phyloP scores from a whole-genome alignment of 2,888 invertebrate genomes.

The Spisula subtruncata region DNA sequence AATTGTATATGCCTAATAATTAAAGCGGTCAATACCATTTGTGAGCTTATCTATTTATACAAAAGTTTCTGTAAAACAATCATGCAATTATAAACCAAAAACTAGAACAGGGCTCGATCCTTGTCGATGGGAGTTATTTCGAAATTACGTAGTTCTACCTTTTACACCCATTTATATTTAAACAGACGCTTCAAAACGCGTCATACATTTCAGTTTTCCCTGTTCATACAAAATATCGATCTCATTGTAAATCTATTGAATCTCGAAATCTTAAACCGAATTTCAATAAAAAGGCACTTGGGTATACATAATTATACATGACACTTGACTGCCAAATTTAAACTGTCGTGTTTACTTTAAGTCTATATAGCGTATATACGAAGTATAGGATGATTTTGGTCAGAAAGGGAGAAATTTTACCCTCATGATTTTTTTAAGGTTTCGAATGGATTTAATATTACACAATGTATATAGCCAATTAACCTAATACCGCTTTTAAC shows the following conservation, averaged over 20 bases:
- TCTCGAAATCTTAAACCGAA: not conserved
- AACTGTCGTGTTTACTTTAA: not conserved
- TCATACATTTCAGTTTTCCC: not conserved
- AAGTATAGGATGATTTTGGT: not conserved
- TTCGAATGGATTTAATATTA: not conserved
- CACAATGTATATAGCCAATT: no score
- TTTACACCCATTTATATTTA: not conserved
- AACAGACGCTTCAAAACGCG: not conserved
- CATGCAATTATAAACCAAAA: not conserved
- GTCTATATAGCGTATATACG: not conserved
- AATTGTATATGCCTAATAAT: no score
- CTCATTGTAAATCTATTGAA: not conserved
- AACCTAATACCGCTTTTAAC: no score
- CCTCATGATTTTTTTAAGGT: not conserved
- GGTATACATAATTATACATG: not conserved
- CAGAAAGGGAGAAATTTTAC: not conserved
- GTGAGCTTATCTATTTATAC: no score
- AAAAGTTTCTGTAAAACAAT: not conserved
- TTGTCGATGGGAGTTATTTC: no score
- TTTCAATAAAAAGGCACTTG: conserved; percentile 13
- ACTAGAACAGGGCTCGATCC: not conserved
- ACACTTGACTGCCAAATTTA: conserved; percentile 5
- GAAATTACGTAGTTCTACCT: not conserved
- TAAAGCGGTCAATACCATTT: no score
- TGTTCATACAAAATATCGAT: not conserved